Evolutionary conservation across 1,140 invertebrate species (phyloP).

Genomic region (Anthonomus grandis): DNA sequence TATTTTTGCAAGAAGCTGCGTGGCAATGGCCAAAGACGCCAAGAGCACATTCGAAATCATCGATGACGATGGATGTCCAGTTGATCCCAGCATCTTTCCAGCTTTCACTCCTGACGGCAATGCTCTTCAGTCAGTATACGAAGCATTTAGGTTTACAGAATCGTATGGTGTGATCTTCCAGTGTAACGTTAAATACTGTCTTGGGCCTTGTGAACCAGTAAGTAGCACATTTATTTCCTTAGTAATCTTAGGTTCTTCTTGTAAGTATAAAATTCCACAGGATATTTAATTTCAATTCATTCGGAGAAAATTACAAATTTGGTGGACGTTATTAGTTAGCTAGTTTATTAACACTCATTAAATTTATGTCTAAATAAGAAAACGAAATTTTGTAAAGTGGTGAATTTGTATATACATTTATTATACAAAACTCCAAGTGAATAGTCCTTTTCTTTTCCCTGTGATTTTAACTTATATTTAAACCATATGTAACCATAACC

Average conservation of each 20-base stretch:
- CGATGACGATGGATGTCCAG: slow-evolving; percentile 91
- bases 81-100: slow-evolving; percentile 90
- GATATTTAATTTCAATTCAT: no score
- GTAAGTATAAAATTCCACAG: no score
- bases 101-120: slow-evolving; percentile 83
- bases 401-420: no score
- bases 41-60: slow-evolving; percentile 95
- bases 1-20: slow-evolving; percentile 91
- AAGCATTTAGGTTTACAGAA: slow-evolving; percentile 93
- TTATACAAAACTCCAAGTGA: no score
- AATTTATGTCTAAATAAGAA: no score
- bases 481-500: no score
- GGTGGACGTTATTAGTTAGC: no score
- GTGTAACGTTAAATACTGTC: slow-evolving; percentile 94
- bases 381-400: no score
- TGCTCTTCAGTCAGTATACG: slow-evolving; percentile 86
- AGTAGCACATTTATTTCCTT: slow-evolving; percentile 28
- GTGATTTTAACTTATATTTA: no score
- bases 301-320: not conserved
- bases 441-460: no score
- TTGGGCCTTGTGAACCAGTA: slow-evolving; percentile 91
- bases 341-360: no score
- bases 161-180: slow-evolving; percentile 96
- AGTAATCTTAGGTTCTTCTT: not conserved
- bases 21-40: slow-evolving; percentile 95